Conservation (phyloP, 2,888 invertebrate species). For the Enchytraeus crypticus region DNA sequence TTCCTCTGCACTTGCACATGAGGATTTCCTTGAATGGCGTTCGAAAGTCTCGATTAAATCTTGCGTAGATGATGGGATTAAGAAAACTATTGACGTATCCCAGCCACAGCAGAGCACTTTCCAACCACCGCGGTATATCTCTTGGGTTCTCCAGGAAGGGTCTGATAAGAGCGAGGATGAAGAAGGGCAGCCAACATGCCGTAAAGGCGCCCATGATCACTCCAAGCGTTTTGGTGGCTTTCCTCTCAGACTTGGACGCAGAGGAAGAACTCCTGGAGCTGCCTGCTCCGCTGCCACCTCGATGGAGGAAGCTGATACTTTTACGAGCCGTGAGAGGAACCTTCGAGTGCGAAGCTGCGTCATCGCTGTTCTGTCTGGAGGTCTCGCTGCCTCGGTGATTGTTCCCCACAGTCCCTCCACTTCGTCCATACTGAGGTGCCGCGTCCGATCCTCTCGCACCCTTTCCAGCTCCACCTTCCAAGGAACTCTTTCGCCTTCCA, state of each 20-base stretch:
- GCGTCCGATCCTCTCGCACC: not conserved
- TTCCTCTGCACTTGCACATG: conserved; percentile 53
- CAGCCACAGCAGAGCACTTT: conserved; percentile 42
- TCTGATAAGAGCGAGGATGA: conserved; percentile 75
- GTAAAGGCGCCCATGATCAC: conserved; percentile 92
- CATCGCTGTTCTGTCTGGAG: not conserved
- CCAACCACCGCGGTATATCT: conserved; percentile 36
- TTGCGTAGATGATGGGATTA: conserved; percentile 92
- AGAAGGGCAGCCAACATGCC: conserved; percentile 90
- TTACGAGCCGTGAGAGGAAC: conserved; percentile 44
- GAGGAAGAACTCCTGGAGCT: conserved; percentile 3
- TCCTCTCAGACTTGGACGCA: conserved; percentile 57
- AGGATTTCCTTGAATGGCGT: conserved; percentile 91
- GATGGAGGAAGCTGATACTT: conserved; percentile 5
- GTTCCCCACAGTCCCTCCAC: not conserved
- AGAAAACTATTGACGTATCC: conserved; percentile 90
- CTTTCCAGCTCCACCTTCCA: not conserved
- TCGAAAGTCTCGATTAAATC: conserved; percentile 86
- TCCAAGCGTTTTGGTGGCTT: conserved; percentile 88
- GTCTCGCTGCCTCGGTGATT: not conserved
- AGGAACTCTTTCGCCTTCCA: conserved; percentile 1
- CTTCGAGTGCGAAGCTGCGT: not conserved
- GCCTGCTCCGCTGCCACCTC: not conserved
- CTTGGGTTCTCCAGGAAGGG: conserved; percentile 33
- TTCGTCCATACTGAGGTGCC: not conserved